phyloP scores from a whole-genome alignment of 1,140 invertebrate genomes.

The Andrena cerasifolii region DNA sequence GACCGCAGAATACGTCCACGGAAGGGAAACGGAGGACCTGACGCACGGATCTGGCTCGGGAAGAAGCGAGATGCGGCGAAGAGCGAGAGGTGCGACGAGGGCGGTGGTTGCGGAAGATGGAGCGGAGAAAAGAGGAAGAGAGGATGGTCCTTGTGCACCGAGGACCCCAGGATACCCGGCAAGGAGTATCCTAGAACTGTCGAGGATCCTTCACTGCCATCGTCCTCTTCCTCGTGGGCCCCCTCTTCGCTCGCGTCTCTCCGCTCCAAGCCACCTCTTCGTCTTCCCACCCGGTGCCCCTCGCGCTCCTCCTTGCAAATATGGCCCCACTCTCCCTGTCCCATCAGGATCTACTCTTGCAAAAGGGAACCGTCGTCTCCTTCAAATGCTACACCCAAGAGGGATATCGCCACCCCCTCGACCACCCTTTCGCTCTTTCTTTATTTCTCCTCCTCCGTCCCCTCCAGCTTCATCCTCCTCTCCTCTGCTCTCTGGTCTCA shows the following conservation, averaged over 20 bases:
- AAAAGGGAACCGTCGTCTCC: conserved; percentile 62
- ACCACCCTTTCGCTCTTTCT: conserved; percentile 1
- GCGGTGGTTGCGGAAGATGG: conserved; percentile 52
- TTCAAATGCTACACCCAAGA: conserved; percentile 57
- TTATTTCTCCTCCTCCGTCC: conserved; percentile 25
- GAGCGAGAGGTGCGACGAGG: background rate
- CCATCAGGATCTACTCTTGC: conserved; percentile 59
- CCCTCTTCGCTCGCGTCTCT: conserved; percentile 23
- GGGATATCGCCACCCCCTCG: conserved; percentile 16
- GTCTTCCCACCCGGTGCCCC: conserved; percentile 13
- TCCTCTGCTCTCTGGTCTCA: conserved; percentile 11
- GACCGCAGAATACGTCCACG: conserved; percentile 6
- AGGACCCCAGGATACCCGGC: conserved; percentile 77
- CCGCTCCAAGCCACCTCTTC: no score
- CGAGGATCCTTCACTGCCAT: conserved; percentile 80
- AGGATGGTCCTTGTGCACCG: conserved; percentile 79
- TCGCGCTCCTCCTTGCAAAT: conserved; percentile 63
- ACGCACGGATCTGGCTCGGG: background rate
- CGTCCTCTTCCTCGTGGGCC: conserved; percentile 61
- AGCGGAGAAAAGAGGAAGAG: conserved; percentile 62
- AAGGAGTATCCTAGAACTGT: conserved; percentile 81
- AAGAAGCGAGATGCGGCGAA: background rate
- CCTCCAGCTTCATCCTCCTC: conserved; percentile 43
- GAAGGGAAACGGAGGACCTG: background rate
- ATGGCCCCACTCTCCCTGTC: conserved; percentile 51